Base-by-base conservation (phyloP, 2,888 invertebrate species). In the Bimastos eiseni region DNA sequence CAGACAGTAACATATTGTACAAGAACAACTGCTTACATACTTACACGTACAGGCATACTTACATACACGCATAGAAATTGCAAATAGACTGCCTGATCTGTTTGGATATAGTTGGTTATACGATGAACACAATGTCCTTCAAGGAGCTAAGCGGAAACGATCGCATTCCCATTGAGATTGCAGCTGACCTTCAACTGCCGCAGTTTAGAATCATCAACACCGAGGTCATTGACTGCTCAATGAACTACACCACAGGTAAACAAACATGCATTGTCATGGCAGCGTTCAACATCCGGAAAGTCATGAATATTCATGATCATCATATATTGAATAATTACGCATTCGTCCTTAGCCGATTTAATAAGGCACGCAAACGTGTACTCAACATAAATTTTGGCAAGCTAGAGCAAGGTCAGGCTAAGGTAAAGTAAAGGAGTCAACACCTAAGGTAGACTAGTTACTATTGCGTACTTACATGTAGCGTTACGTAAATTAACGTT, bases 181-280 rank as follows among this genome's bases (percentile, higher is more conserved):
- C 90, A 1, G 30, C n/a, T 34, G 90, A 90, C 33, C 91, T 93
- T 5, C 92, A 93, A 90, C 89, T 93, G 90, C 93, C 93, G 33
- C 93, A 93, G 91, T 93, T 93, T 90, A 91, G 90, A 41, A 91
- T 93, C 88, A 91, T 91, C 34, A 92, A 92, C 83, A 91, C 41
- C 88, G 91, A 91, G 4, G 89, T 92, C 34, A 88, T 91, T 24
- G 92, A 93, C 91, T 93, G 93, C 90, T 92, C 92, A 34, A 92
- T 93, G 91, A 93, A 92, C 90, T 93, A 93, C 91, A 93, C 93
- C 89, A 92, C 93, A 91, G 93, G 93, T 93, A 37, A 34, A 37
- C 49, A 49, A n/a, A 19, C 24, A 6, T 8, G 17, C 44, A 15
- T 36, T 36, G 4, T 36, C 37, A 70, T 70, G 70, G 70, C n/a